phyloP scores from a whole-genome alignment of 2,888 invertebrate species.

The Athripsodes cinereus region DNA sequence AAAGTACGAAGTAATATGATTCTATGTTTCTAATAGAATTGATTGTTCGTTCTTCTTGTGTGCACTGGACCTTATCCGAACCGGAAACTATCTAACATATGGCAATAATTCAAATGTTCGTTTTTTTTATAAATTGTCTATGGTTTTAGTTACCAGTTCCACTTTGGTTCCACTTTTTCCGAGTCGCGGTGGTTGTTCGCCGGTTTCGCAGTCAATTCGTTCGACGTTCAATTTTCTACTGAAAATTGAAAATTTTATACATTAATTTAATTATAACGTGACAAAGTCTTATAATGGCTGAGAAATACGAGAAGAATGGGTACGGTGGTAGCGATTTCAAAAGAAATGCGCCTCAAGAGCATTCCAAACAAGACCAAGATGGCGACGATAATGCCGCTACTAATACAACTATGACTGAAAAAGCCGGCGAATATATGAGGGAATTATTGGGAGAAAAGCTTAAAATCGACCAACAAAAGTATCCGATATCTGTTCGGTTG shows the following conservation, averaged over 20 bases:
- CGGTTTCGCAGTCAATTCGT: no score
- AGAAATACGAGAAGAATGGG: slow-evolving; percentile 37
- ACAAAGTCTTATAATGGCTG: slow-evolving; percentile 18
- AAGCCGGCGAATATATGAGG: slow-evolving; percentile 71
- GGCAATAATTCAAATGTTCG: no score
- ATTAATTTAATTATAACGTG: neutral
- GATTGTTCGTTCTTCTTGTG: no score
- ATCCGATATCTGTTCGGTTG: slow-evolving; percentile 62
- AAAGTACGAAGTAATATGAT: no score
- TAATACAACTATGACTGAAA: slow-evolving; percentile 50
- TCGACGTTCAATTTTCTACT: neutral
- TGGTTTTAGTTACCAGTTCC: no score
- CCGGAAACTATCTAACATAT: no score
- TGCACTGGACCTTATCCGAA: no score
- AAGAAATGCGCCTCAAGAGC: slow-evolving; percentile 36
- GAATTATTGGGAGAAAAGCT: slow-evolving; percentile 68
- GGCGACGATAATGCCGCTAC: slow-evolving; percentile 18
- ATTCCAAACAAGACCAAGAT: slow-evolving; percentile 39
- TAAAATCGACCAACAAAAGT: slow-evolving; percentile 59
- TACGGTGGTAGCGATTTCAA: slow-evolving; percentile 45
- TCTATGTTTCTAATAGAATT: no score
- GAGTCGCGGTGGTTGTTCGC: no score
- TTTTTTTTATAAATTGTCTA: no score
- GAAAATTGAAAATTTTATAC: neutral
- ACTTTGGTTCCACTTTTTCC: no score